Percentiles rank a stretch among this genome's conserved stretches.
These are phyloP conservation scores for Drosophila auraria DNA, from an alignment of 1,140 invertebrate species.

Conservation along the genomic window DNA sequence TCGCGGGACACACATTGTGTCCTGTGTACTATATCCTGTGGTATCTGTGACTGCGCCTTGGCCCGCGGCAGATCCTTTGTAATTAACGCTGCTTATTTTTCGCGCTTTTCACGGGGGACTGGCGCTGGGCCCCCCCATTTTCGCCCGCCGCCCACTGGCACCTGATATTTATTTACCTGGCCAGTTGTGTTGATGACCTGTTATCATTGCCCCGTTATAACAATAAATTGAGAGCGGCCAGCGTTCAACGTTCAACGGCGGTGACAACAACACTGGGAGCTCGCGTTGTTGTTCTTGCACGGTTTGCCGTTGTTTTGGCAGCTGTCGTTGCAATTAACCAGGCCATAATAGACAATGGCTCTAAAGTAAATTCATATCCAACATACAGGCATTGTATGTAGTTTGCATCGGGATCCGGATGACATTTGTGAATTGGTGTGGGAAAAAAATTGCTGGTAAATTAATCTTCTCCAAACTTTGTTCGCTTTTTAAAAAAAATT, in stretches of 20 bases:
- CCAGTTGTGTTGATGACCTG: constrained; percentile 81
- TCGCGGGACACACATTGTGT: constrained; percentile 26
- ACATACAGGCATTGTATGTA: constrained; percentile 1
- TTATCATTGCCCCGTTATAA: constrained; percentile 81
- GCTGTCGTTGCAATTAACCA: constrained; percentile 81
- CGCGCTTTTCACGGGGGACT: constrained; percentile 15
- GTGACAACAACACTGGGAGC: constrained; percentile 53
- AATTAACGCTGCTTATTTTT: constrained; percentile 80
- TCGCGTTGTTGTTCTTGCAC: constrained; percentile 68
- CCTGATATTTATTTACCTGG: constrained; percentile 76
- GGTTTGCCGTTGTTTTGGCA: constrained; percentile 79
- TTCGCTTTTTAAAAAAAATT: neutral
- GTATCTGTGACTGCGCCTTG: constrained; percentile 38
- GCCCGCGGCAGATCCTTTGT: constrained; percentile 58
- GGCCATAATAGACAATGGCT: constrained; percentile 76
- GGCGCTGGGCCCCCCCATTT: neutral
- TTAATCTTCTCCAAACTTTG: constrained; percentile 14
- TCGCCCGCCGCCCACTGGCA: neutral
- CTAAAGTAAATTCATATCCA: constrained; percentile 72
- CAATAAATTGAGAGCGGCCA: constrained; percentile 73
- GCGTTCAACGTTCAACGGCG: constrained; percentile 34
- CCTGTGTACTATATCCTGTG: neutral
- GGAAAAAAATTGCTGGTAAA: constrained; percentile 33
- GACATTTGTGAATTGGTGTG: constrained; percentile 44
- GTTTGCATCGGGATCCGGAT: constrained; percentile 3